Percentiles rank a stretch among this genome's conserved stretches.
Conservation (phyloP, 37 sponge, comb jelly and placozoan species). For the Geodia barretti region DNA sequence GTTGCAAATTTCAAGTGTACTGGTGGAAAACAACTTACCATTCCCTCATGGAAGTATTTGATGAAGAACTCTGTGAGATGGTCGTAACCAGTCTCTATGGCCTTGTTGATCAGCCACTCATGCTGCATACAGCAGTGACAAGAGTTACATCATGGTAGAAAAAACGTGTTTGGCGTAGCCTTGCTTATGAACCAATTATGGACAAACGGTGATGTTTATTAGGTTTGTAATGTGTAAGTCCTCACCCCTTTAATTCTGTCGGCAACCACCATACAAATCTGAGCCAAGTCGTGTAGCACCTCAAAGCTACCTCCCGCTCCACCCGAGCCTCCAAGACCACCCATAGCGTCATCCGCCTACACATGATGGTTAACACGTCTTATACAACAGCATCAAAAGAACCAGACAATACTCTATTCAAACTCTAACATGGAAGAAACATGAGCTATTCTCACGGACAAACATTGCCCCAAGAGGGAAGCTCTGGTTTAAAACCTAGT, state of each 20-base stretch:
- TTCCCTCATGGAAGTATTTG: conserved; percentile 9
- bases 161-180: neutral
- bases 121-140: too few species aligned
- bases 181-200: neutral
- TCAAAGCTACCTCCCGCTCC: neutral
- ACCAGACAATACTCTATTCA: too few species aligned
- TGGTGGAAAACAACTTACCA: too few species aligned
- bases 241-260: conserved; percentile 6
- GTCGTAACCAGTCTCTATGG: neutral
- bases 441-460: neutral
- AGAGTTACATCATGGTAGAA: neutral
- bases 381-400: neutral
- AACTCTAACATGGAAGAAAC: too few species aligned
- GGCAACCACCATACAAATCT: conserved; percentile 13
- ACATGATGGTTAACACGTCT: too few species aligned
- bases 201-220: neutral
- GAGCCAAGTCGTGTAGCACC: conserved; percentile 26
- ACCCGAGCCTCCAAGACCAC: neutral
- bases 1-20: too few species aligned
- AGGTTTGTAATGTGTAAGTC: too few species aligned
- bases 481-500: too few species aligned
- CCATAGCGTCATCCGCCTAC: too few species aligned
- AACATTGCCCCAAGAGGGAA: neutral
- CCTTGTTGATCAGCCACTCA: conserved; percentile 20
- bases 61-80: conserved; percentile 15